These are phyloP conservation scores for Cancer borealis DNA, from an alignment of 2,888 invertebrate species.

Conservation along the genomic window DNA sequence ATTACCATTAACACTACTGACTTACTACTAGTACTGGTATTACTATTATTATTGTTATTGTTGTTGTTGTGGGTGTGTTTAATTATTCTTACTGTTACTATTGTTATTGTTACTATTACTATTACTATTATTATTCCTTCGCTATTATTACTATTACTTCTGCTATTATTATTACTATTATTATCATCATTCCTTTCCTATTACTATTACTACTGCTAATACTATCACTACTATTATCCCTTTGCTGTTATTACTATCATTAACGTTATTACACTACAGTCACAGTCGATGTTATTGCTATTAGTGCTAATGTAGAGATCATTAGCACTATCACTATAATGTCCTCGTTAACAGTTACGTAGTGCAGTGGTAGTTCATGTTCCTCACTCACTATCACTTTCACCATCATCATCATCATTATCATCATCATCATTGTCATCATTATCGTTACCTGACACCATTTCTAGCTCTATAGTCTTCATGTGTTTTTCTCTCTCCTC, in stretches of 20 bases:
- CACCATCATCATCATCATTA: neutral
- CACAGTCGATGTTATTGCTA: neutral
- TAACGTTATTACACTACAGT: neutral
- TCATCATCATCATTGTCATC: neutral
- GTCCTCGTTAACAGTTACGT: neutral
- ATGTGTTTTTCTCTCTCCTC: neutral
- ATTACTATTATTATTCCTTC: neutral
- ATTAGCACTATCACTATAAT: neutral
- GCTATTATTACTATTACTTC: neutral
- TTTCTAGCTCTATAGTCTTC: neutral
- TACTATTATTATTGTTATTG: neutral
- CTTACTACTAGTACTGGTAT: no score
- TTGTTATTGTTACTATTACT: neutral
- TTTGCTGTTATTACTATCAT: neutral
- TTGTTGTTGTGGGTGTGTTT: no score
- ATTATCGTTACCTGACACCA: neutral
- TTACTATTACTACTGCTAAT: neutral
- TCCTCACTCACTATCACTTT: neutral
- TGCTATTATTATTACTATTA: neutral
- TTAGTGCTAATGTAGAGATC: neutral
- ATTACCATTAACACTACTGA: neutral
- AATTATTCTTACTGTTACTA: neutral
- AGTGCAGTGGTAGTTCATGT: neutral
- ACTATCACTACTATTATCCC: neutral
- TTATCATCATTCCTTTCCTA: neutral